Evolutionary conservation across 2,888 invertebrate species (phyloP).

Genomic region (Callosobruchus maculatus): DNA sequence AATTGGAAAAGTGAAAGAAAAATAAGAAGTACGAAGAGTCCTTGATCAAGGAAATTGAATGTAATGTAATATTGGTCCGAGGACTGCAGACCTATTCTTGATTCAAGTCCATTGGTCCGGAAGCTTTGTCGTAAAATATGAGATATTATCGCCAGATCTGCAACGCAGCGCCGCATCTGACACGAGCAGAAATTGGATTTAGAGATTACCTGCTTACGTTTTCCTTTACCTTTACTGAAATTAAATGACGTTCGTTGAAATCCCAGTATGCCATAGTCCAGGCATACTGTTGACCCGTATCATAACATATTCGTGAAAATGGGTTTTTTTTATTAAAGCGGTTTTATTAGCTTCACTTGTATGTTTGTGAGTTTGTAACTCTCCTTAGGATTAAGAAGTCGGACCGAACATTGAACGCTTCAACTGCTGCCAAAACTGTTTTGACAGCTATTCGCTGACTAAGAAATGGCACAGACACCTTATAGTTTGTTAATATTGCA

Average conservation of each 20-base stretch:
- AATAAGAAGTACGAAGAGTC: neutral
- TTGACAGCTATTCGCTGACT: no score
- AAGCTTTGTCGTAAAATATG: neutral
- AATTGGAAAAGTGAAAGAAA: neutral
- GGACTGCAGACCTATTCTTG: neutral
- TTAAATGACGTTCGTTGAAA: neutral
- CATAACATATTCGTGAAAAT: no score
- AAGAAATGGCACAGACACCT: no score
- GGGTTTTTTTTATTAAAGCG: no score
- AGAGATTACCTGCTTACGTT: neutral
- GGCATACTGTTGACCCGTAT: neutral
- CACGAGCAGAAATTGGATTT: neutral
- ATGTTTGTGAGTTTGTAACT: no score
- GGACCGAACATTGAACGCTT: no score
- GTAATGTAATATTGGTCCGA: neutral
- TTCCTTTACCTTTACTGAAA: neutral
- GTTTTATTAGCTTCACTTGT: no score
- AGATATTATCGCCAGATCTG: neutral
- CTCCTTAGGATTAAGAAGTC: no score
- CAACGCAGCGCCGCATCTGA: neutral
- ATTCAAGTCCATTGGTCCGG: neutral
- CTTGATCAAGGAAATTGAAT: neutral
- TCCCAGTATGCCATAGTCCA: neutral
- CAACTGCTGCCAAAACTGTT: no score
- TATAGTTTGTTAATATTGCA: no score